Conservation (phyloP, 1,140 invertebrate genomes). For the Kradibia gibbosae region DNA sequence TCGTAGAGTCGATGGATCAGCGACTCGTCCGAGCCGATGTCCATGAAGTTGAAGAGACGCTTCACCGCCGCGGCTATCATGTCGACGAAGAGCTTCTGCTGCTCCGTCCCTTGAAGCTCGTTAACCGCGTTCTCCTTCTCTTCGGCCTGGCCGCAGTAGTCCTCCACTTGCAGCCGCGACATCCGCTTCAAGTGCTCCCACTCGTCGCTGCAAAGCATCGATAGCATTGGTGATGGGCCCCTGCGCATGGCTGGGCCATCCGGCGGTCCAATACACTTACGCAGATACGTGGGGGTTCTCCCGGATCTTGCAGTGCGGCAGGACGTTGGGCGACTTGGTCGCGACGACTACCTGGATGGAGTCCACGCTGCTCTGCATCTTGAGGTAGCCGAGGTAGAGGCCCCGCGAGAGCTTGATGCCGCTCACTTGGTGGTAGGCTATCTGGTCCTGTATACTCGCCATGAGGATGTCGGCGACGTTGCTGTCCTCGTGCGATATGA, state of each 20-base stretch:
- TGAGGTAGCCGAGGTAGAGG: constrained; percentile 94
- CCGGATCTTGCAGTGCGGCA: constrained; percentile 92
- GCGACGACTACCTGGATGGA: constrained; percentile 94
- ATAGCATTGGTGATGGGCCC: not conserved
- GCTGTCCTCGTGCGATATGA: constrained; percentile 79
- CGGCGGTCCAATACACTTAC: no score
- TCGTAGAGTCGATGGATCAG: constrained; percentile 87
- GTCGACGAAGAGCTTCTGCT: constrained; percentile 85
- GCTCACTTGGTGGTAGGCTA: constrained; percentile 92
- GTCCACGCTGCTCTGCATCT: constrained; percentile 95
- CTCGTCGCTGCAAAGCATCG: constrained; percentile 81
- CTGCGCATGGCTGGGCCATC: no score
- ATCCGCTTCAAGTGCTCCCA: constrained; percentile 85
- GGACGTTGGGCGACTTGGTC: constrained; percentile 90
- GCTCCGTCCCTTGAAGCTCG: constrained; percentile 77
- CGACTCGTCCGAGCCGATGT: constrained; percentile 80
- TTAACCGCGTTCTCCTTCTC: constrained; percentile 72
- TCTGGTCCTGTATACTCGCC: constrained; percentile 90
- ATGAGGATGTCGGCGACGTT: constrained; percentile 87
- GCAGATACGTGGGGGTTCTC: constrained; percentile 96
- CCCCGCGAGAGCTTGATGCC: constrained; percentile 86
- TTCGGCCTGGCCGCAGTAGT: constrained; percentile 61
- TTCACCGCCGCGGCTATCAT: constrained; percentile 80
- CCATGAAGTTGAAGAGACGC: constrained; percentile 85
- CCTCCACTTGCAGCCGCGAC: constrained; percentile 62